Conservation (phyloP, 1,140 invertebrate genomes). For the Tetramorium alpestre region DNA sequence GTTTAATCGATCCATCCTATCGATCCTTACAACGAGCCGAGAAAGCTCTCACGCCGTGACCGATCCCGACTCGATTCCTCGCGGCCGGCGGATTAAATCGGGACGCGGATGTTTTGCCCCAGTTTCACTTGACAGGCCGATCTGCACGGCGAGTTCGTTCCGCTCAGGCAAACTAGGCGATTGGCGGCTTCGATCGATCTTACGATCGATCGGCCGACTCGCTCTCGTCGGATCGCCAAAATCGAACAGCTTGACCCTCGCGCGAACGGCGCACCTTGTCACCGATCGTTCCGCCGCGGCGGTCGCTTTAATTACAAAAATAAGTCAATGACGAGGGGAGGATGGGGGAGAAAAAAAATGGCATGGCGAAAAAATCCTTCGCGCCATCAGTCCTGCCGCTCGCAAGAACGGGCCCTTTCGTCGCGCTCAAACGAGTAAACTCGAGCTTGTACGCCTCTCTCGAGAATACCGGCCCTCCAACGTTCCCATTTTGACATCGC, state of each 20-base stretch:
- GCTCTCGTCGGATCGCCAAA: constrained; percentile 32
- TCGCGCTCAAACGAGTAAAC: constrained; percentile 52
- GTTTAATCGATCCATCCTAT: constrained; percentile 56
- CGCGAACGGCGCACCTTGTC: constrained; percentile 60
- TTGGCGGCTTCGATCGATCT: constrained; percentile 72
- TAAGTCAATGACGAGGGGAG: constrained; percentile 31
- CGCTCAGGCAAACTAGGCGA: constrained; percentile 77
- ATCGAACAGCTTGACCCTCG: constrained; percentile 60
- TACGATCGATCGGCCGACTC: constrained; percentile 69
- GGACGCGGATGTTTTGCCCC: constrained; percentile 79
- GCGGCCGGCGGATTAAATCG: constrained; percentile 76
- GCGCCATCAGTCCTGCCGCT: constrained; percentile 11
- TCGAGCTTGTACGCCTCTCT: constrained; percentile 48
- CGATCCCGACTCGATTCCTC: constrained; percentile 73
- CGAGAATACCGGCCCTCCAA: constrained; percentile 22
- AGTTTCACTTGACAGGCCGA: constrained; percentile 79
- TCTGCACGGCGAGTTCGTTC: constrained; percentile 77
- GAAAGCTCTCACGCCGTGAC: constrained; percentile 67
- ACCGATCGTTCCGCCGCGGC: constrained; percentile 43
- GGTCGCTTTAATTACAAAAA: constrained; percentile 46
- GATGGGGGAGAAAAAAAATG: neutral
- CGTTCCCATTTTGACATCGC: constrained; percentile 33
- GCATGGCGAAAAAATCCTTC: constrained; percentile 20
- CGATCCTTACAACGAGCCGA: constrained; percentile 43
- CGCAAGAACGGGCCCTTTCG: constrained; percentile 52